Conservation (phyloP, 1,140 invertebrate species). For the Calliphora vicina region DNA sequence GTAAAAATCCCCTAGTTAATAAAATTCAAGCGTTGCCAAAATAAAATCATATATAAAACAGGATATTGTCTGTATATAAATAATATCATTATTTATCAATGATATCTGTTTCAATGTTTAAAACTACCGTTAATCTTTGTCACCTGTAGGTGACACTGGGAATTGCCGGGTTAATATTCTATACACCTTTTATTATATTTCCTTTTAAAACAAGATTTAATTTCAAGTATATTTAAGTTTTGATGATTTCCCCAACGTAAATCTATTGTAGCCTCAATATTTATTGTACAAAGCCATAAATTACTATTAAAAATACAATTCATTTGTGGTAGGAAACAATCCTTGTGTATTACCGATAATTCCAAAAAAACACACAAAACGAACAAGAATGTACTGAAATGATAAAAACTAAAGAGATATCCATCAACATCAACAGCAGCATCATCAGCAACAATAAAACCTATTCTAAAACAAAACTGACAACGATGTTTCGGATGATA, state of each 20-base stretch:
- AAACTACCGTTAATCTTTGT: too few relatives aligned
- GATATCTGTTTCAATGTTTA: too few relatives aligned
- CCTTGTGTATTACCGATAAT: not conserved
- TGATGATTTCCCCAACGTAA: not conserved
- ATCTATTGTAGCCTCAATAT: constrained; percentile 7
- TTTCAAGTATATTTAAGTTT: not conserved
- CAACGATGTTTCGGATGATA: not conserved
- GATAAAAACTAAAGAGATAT: constrained; percentile 2
- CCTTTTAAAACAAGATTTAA: too few relatives aligned
- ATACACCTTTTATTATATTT: too few relatives aligned
- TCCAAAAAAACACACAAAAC: not conserved
- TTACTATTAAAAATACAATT: not conserved
- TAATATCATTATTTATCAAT: too few relatives aligned
- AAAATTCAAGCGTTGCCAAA: too few relatives aligned
- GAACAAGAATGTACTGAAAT: not conserved
- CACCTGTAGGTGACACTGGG: too few relatives aligned
- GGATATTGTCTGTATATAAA: too few relatives aligned
- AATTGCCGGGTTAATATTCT: too few relatives aligned
- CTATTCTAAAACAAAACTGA: not conserved
- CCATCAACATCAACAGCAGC: constrained; percentile 20
- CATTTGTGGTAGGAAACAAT: not conserved
- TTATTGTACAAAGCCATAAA: constrained; percentile 21
- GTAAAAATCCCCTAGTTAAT: too few relatives aligned
- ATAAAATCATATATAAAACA: too few relatives aligned
- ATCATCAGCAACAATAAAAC: not conserved